Percentiles rank a stretch among this genome's conserved stretches.
phyloP scores from a whole-genome alignment of 2,888 invertebrate genomes.

The Drosophila quinaria region DNA sequence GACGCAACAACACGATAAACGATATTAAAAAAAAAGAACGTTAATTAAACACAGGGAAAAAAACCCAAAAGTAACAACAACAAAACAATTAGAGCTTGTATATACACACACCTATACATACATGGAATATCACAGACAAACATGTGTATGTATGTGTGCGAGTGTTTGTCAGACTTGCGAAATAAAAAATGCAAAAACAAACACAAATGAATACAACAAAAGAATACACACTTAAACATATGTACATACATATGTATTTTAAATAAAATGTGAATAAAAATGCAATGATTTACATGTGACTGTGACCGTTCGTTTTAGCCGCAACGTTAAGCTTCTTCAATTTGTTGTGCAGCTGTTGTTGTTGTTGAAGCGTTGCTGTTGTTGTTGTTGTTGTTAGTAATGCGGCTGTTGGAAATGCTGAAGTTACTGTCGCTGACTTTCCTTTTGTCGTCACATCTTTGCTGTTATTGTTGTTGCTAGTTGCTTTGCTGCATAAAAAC shows the following conservation, averaged over 20 bases:
- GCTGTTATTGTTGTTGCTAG: conserved; percentile 35
- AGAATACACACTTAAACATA: conserved; percentile 17
- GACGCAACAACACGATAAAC: conserved; percentile 59
- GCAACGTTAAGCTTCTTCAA: conserved; percentile 69
- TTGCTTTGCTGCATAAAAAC: conserved; percentile 75
- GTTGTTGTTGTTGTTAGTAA: conserved; percentile 51
- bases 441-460: conserved; percentile 46
- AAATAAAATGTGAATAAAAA: conserved; percentile 53
- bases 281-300: conserved; percentile 77
- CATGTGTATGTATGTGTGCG: not conserved
- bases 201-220: conserved; percentile 32
- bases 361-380: conserved; percentile 33
- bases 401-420: conserved; percentile 46
- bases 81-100: conserved; percentile 67
- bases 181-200: conserved; percentile 21
- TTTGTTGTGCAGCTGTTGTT: conserved; percentile 45
- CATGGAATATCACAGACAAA: conserved; percentile 3
- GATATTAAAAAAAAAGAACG: conserved; percentile 54
- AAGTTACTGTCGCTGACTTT: conserved; percentile 31
- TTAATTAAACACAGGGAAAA: conserved; percentile 70
- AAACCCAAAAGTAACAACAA: conserved; percentile 54
- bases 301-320: conserved; percentile 66
- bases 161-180: conserved; percentile 4
- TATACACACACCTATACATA: conserved; percentile 7
- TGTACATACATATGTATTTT: conserved; percentile 14